phyloP scores from a whole-genome alignment of 2,797 vertebrate species.

The Prionace glauca region DNA sequence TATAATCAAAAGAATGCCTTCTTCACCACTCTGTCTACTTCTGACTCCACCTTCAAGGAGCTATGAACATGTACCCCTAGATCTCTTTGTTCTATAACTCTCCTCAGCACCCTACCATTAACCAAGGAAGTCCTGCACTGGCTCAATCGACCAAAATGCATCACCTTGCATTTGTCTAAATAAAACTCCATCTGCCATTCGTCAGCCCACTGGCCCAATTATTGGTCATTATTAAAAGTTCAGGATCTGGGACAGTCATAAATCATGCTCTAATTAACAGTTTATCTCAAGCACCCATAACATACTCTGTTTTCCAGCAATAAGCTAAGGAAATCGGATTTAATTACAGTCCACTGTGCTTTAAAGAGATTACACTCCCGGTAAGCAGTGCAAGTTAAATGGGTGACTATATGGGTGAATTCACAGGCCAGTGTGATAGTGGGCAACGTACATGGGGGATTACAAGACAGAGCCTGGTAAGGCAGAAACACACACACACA shows the following conservation, averaged over 20 bases:
- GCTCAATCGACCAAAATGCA: no score
- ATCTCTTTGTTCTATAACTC: no score
- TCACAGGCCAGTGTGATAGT: neutral
- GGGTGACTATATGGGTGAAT: neutral
- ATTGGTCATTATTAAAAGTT: neutral
- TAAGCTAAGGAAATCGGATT: neutral
- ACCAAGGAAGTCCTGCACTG: no score
- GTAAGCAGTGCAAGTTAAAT: neutral
- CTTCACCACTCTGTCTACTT: no score
- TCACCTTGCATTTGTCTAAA: no score
- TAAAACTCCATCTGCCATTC: no score
- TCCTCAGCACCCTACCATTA: no score
- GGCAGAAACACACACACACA: no score
- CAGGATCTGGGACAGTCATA: neutral
- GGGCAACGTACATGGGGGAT: neutral
- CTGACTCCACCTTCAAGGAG: no score
- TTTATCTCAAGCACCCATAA: neutral
- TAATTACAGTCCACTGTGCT: neutral
- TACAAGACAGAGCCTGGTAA: neutral
- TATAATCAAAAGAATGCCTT: no score
- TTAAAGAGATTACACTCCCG: neutral
- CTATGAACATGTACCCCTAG: no score
- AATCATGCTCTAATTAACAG: neutral
- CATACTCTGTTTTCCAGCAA: no score
- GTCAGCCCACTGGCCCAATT: neutral